Evolutionary conservation across 2,888 invertebrate genomes (phyloP).

Genomic region (Ferdinandea cuprea): DNA sequence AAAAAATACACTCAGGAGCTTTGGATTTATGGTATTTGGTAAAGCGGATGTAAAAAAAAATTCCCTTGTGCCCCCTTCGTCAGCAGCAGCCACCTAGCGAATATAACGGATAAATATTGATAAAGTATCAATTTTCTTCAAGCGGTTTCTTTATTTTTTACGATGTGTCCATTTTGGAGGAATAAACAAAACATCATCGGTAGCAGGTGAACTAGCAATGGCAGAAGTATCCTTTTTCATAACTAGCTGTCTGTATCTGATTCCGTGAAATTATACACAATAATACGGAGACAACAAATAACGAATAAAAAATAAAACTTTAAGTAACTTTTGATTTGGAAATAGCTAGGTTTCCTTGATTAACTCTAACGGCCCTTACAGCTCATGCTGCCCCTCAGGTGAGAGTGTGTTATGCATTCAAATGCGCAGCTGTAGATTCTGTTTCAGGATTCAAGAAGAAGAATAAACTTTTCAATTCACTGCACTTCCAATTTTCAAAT

Average conservation of each 20-base stretch:
- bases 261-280: background rate
- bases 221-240: background rate
- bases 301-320: conserved; percentile 18
- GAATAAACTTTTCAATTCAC: conserved; percentile 60
- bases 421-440: conserved; percentile 24
- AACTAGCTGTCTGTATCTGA: background rate
- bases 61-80: background rate
- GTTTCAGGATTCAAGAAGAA: conserved; percentile 26
- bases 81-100: conserved; percentile 7
- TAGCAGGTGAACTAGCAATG: conserved; percentile 23
- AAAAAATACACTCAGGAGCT: conserved; percentile 44
- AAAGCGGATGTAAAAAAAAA: conserved; percentile 29
- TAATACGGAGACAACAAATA: background rate
- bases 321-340: conserved; percentile 70
- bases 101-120: conserved; percentile 68
- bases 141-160: conserved; percentile 48
- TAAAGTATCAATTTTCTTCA: conserved; percentile 71
- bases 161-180: conserved; percentile 22
- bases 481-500: conserved; percentile 58
- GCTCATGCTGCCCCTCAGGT: conserved; percentile 19
- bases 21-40: conserved; percentile 61
- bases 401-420: conserved; percentile 22
- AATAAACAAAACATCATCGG: conserved; percentile 54
- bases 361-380: conserved; percentile 60
- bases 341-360: conserved; percentile 71